phyloP scores from a whole-genome alignment of 2,888 invertebrate species.

The Dynastes hyllus region DNA sequence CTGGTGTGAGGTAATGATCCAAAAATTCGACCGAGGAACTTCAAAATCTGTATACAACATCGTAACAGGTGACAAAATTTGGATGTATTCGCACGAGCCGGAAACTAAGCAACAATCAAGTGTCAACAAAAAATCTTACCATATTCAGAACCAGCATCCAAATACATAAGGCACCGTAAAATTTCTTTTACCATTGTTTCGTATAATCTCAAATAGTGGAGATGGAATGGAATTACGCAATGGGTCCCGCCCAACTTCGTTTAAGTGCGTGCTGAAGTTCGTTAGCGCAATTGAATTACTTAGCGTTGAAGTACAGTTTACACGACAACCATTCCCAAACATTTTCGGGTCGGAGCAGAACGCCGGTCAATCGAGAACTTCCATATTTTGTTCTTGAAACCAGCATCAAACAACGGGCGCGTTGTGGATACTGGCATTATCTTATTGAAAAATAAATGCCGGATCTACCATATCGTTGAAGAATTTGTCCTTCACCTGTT shows the following conservation, averaged over 20 bases:
- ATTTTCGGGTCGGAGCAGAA: not conserved
- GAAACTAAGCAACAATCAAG: too few relatives aligned
- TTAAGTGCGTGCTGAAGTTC: not conserved
- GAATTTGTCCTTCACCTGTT: not conserved
- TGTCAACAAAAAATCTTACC: too few relatives aligned
- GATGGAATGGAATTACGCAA: not conserved
- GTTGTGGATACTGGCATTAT: not conserved
- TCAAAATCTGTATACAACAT: too few relatives aligned
- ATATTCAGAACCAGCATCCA: too few relatives aligned
- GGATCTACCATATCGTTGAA: not conserved
- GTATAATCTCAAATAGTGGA: not conserved
- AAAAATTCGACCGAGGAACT: too few relatives aligned
- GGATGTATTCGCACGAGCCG: too few relatives aligned
- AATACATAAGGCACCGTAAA: too few relatives aligned
- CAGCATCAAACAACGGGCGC: not conserved
- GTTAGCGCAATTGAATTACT: not conserved
- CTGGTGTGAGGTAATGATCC: too few relatives aligned
- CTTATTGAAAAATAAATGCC: not conserved
- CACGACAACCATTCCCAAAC: not conserved
- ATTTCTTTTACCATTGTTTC: too few relatives aligned
- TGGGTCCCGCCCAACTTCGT: not conserved
- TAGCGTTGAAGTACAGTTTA: not conserved
- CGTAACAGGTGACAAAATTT: too few relatives aligned
- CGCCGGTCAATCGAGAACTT: not conserved
- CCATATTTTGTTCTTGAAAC: not conserved